These are phyloP conservation scores for Achlya flavicornis DNA, from an alignment of 2,888 invertebrate species.

Conservation along the genomic window DNA sequence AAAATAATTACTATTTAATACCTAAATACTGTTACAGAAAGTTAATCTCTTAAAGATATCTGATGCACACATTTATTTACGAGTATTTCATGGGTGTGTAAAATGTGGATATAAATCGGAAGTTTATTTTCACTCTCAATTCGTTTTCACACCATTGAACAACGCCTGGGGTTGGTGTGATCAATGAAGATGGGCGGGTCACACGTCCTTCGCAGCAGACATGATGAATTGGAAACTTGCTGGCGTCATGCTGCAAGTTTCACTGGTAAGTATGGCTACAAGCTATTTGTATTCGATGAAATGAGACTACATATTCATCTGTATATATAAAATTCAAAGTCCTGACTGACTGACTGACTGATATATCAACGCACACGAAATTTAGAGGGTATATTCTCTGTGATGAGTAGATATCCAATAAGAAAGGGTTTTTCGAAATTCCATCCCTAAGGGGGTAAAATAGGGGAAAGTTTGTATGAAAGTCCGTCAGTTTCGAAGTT, in stretches of 20 bases:
- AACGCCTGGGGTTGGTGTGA: constrained; percentile 28
- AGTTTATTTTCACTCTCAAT: constrained; percentile 35
- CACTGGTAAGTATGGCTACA: neutral
- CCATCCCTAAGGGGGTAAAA: too few relatives aligned
- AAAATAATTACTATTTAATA: neutral
- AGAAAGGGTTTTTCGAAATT: too few relatives aligned
- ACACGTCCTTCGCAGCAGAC: constrained; percentile 12
- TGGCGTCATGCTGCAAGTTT: neutral
- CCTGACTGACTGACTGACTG: too few relatives aligned
- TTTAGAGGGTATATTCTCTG: too few relatives aligned
- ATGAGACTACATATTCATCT: neutral
- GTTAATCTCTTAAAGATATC: neutral
- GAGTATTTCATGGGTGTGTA: constrained; percentile 29
- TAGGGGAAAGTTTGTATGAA: too few relatives aligned
- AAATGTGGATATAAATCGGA: constrained; percentile 36
- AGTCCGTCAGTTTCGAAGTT: too few relatives aligned
- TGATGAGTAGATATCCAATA: too few relatives aligned
- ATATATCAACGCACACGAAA: too few relatives aligned
- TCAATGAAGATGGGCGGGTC: constrained; percentile 21
- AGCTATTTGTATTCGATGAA: neutral
- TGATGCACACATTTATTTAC: constrained; percentile 24
- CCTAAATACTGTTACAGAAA: neutral
- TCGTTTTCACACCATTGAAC: constrained; percentile 38
- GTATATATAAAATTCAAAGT: too few relatives aligned
- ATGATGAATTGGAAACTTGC: constrained; percentile 12